Base-by-base conservation (phyloP, 2,797 vertebrate genomes). In the Pteropus rufus region DNA sequence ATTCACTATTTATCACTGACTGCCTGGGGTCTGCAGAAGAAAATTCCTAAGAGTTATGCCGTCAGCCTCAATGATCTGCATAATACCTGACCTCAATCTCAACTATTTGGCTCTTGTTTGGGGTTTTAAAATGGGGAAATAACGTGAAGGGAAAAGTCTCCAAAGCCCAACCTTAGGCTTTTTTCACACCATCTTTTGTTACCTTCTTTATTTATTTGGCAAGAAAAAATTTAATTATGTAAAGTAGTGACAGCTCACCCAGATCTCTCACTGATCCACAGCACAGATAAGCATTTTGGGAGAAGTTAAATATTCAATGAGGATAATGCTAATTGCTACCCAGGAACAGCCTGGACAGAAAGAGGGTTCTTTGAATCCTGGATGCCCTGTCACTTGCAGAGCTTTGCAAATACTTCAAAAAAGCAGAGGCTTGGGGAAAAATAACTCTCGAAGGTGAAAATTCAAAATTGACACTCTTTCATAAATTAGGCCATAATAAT, bases 161-260 rank as follows among this genome's bases (percentile, higher is more conserved):
- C 65, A 84, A 96, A 93, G 65, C 69, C 58, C 89, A 86, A 87
- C 49, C 86, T 91, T 10, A 9, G 46, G 54, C 69, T 94, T 73
- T 46, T 89, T 93, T 79, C 34, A 39, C 39, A 76, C 67, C 56
- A 3, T 77, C 75, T 80, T 94, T 91, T 94, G 65, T 84, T 83
- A 31, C 46, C 92, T 91, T 89, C n/a, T 64, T 54, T 95, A 3
- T 91, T 77, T 95, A 94, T 67, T 70, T 52, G 76, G 69, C 46
- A 92, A 94, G 75, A 89, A 77, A 91, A 92, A 92, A 70, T 24
- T 97, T 91, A 91, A 93, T 92, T 96, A 97, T 94, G 94, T 70
- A 94, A 97, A 96, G 34, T 34, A 83, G 70, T 3, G 7, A 89
- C 75, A 94, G 96, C 46, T 96, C 86, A 56, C 85, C 46, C 75